Evolutionary conservation across 2,888 invertebrate species (phyloP).

Genomic region (Scrobipalpa atriplicella): DNA sequence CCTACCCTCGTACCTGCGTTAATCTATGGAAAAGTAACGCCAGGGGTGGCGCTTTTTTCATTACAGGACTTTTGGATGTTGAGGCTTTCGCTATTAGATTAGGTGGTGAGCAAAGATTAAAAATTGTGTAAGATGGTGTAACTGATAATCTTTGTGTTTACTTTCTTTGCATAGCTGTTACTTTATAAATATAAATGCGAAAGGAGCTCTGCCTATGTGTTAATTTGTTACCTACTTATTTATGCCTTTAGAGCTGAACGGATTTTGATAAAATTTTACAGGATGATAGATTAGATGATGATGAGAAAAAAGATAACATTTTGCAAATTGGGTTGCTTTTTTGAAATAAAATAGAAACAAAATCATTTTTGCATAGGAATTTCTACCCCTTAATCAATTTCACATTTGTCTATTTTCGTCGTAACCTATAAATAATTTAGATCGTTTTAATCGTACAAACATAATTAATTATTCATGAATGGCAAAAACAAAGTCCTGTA

Average conservation of each 20-base stretch:
- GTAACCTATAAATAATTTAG: conserved; percentile 11
- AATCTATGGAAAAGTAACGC: conserved; percentile 60
- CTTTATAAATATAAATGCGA: too few relatives aligned
- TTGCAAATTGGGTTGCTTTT: too few relatives aligned
- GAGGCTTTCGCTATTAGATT: conserved; percentile 25
- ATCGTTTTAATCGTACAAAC: conserved; percentile 32
- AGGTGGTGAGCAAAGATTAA: background rate
- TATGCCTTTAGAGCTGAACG: too few relatives aligned
- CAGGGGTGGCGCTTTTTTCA: conserved; percentile 43
- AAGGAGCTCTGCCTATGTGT: too few relatives aligned
- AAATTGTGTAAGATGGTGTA: background rate
- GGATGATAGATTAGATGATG: too few relatives aligned
- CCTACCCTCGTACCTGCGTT: conserved; percentile 62
- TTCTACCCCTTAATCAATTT: background rate
- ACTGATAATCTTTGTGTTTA: background rate
- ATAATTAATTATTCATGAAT: conserved; percentile 63
- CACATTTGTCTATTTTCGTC: background rate
- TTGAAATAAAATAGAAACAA: background rate
- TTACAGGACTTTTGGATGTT: conserved; percentile 11
- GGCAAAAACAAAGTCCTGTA: conserved; percentile 66
- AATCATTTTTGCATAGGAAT: background rate
- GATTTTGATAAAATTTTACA: too few relatives aligned
- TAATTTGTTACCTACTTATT: too few relatives aligned
- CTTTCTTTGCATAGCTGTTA: background rate
- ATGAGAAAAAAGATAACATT: too few relatives aligned